Percentiles rank a stretch among this genome's conserved stretches.
These are phyloP conservation scores for Spinus pinus DNA, from an alignment of 2,797 vertebrate genomes.

Conservation along the genomic window DNA sequence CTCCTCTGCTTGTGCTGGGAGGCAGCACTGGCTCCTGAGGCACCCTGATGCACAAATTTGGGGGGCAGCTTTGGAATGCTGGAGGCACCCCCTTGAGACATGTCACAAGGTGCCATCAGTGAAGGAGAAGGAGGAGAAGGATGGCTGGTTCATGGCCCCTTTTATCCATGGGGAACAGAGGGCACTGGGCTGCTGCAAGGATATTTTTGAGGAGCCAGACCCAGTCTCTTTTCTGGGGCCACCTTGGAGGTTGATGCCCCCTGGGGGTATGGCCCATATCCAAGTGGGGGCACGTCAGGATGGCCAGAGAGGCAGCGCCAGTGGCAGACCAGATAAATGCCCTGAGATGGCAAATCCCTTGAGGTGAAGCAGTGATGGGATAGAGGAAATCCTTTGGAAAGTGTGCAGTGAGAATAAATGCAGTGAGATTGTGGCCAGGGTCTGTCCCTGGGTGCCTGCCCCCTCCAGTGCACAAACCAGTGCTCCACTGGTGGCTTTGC, in stretches of 20 bases:
- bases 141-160: background rate
- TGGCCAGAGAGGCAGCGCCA: rapidly evolving
- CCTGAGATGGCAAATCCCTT: background rate
- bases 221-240: background rate
- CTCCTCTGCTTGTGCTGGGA: background rate
- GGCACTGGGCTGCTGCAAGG: background rate
- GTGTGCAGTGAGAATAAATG: background rate
- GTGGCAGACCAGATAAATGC: background rate
- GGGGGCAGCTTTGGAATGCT: background rate
- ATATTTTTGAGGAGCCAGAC: background rate
- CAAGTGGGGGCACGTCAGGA: rapidly evolving
- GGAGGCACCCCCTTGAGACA: background rate
- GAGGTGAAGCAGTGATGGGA: background rate
- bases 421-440: background rate
- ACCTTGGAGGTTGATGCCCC: background rate
- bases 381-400: background rate
- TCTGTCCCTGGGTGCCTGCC: background rate
- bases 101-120: rapidly evolving
- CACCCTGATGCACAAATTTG: background rate
- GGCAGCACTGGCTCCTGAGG: background rate
- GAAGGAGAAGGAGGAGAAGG: background rate
- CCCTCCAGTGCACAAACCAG: background rate
- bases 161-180: background rate
- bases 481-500: background rate
- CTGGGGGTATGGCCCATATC: background rate